These are phyloP conservation scores for Helarctos malayanus DNA, from an alignment of 2,797 vertebrate genomes.

Conservation along the genomic window DNA sequence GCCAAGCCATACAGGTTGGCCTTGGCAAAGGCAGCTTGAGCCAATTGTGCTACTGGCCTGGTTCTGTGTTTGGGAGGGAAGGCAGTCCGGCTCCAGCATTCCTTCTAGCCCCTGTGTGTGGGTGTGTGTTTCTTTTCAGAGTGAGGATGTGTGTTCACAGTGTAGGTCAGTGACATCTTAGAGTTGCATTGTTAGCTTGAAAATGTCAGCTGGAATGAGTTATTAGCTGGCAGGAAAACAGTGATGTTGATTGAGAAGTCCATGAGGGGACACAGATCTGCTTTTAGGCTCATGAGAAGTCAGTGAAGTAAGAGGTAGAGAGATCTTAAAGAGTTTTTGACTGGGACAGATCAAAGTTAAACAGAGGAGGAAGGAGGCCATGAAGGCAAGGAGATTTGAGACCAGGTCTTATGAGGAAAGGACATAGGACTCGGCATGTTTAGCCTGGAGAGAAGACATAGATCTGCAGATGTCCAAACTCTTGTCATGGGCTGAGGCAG, in stretches of 20 bases:
- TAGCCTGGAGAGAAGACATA: not conserved
- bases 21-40: constrained; percentile 39
- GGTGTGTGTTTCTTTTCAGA: constrained; percentile 63
- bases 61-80: constrained; percentile 9
- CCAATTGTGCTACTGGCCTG: not conserved
- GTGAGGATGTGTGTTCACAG: not conserved
- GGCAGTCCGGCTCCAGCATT: not conserved
- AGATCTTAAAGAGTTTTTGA: not conserved
- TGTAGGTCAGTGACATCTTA: constrained; percentile 69
- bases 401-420: not conserved
- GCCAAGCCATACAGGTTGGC: constrained; percentile 1
- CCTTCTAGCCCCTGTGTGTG: not conserved
- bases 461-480: not conserved
- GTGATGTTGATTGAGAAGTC: constrained; percentile 1
- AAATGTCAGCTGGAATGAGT: constrained; percentile 72
- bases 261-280: not conserved
- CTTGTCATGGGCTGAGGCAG: not conserved
- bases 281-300: constrained; percentile 44
- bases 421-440: not conserved
- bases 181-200: constrained; percentile 68
- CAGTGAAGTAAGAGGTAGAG: not conserved
- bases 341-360: constrained; percentile 9
- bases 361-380: not conserved
- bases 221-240: constrained; percentile 44
- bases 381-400: not conserved